Percentiles rank a stretch among this genome's conserved stretches.
Evolutionary conservation across 2,888 invertebrate species (phyloP).

Genomic region (Ypsolopha sequella): DNA sequence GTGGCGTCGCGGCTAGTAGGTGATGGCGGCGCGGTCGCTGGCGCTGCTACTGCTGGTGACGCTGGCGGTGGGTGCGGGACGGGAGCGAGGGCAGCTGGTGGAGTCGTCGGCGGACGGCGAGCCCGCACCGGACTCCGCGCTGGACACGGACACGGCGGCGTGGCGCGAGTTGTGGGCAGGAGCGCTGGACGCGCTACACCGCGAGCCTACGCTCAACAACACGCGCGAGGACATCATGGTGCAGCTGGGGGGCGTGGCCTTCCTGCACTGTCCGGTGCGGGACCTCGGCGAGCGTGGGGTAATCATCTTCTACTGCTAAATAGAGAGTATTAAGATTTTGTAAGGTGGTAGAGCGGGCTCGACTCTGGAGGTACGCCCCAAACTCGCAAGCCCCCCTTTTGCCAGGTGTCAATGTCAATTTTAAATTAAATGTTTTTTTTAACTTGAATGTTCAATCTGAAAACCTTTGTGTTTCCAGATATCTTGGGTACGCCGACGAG

Average conservation of each 20-base stretch:
- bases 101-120: neutral
- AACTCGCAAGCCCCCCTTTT: too few species aligned
- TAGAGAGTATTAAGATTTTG: too few species aligned
- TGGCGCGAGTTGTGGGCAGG: slow-evolving; percentile 76
- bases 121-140: slow-evolving; percentile 21
- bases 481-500: slow-evolving; percentile 87
- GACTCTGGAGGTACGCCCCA: too few species aligned
- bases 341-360: too few species aligned
- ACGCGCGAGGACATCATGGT: slow-evolving; percentile 82
- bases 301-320: slow-evolving; percentile 23
- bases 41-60: neutral
- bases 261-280: slow-evolving; percentile 84
- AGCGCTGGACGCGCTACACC: slow-evolving; percentile 49
- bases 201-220: slow-evolving; percentile 74
- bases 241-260: slow-evolving; percentile 83
- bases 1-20: slow-evolving; percentile 13
- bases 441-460: too few species aligned
- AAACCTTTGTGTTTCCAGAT: neutral
- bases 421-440: too few species aligned
- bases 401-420: too few species aligned
- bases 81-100: neutral
- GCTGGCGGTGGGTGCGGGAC: neutral
- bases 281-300: slow-evolving; percentile 81
- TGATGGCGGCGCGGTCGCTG: slow-evolving; percentile 7
- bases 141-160: slow-evolving; percentile 40